Conservation (phyloP, 2,113 vertebrate species). For the Scophthalmus maximus region DNA sequence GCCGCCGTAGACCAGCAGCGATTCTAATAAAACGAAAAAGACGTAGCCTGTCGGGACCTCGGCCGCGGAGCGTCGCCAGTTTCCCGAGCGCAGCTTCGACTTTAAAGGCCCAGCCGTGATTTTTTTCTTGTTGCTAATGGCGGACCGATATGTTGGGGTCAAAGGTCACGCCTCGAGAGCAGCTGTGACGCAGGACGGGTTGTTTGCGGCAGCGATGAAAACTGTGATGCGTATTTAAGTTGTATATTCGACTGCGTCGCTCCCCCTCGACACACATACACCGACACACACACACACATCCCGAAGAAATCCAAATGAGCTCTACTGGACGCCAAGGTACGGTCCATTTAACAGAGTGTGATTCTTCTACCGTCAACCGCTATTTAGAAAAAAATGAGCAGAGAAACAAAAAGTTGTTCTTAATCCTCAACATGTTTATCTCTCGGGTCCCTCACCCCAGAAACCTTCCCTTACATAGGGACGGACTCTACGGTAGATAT, state of each 20-base stretch:
- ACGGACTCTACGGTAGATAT: constrained; percentile 35
- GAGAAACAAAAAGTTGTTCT: too few species aligned
- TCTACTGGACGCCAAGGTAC: neutral
- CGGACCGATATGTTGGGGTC: neutral
- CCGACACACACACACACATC: too few species aligned
- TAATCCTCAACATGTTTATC: constrained; percentile 14
- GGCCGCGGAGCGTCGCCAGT: too few species aligned
- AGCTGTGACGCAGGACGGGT: too few species aligned
- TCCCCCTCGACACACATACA: too few species aligned
- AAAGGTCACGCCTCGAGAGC: neutral
- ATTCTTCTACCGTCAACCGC: too few species aligned
- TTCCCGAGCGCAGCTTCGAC: neutral
- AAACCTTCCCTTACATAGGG: constrained; percentile 39
- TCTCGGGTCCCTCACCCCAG: constrained; percentile 28
- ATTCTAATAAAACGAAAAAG: neutral
- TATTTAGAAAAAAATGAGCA: too few species aligned
- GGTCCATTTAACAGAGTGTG: too few species aligned
- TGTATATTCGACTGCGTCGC: neutral
- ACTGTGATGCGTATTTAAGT: neutral
- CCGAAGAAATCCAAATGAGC: constrained; percentile 1
- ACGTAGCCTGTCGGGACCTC: neutral
- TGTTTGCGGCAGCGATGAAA: too few species aligned
- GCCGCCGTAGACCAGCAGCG: neutral
- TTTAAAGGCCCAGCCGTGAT: neutral
- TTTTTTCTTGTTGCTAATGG: neutral